Evolutionary conservation across 2,113 vertebrate genomes (phyloP).

Genomic region (Ochotona curzoniae): DNA sequence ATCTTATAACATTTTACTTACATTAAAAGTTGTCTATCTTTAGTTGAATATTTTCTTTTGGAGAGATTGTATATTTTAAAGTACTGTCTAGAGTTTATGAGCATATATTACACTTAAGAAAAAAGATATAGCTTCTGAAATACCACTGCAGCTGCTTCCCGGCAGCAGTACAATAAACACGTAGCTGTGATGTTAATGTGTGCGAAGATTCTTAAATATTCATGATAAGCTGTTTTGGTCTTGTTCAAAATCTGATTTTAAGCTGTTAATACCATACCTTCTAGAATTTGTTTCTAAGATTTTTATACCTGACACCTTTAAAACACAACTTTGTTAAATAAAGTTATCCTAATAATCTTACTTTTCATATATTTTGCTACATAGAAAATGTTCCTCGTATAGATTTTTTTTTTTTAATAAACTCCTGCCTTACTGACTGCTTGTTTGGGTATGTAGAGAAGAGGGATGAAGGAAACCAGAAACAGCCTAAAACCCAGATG

Average conservation of each 20-base stretch:
- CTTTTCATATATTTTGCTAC: conserved; percentile 52
- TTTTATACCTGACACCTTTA: conserved; percentile 39
- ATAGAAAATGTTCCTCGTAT: not conserved
- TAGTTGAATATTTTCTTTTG: conserved; percentile 87
- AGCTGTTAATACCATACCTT: conserved; percentile 28
- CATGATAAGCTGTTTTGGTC: conserved; percentile 11
- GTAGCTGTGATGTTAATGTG: conserved; percentile 66
- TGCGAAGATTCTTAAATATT: conserved; percentile 62
- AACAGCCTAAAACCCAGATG: conserved; percentile 41
- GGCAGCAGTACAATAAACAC: conserved; percentile 77
- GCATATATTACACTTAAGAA: conserved; percentile 84
- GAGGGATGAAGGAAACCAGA: conserved; percentile 18
- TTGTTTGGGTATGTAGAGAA: conserved; percentile 17
- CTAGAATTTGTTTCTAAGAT: conserved; percentile 27
- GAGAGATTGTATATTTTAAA: conserved; percentile 87
- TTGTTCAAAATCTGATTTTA: conserved; percentile 54
- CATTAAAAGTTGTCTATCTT: conserved; percentile 86
- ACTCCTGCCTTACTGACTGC: not conserved
- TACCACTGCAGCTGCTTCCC: conserved; percentile 65
- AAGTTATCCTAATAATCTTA: not conserved
- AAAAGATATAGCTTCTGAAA: conserved; percentile 82
- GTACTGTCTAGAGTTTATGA: conserved; percentile 85
- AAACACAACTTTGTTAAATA: conserved; percentile 44
- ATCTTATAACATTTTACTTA: conserved; percentile 87
- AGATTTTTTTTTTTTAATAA: conserved; percentile 63